Percentiles rank a stretch among this genome's conserved stretches.
phyloP scores from a whole-genome alignment of 2,888 invertebrate genomes.

The Calliopum simillimum region DNA sequence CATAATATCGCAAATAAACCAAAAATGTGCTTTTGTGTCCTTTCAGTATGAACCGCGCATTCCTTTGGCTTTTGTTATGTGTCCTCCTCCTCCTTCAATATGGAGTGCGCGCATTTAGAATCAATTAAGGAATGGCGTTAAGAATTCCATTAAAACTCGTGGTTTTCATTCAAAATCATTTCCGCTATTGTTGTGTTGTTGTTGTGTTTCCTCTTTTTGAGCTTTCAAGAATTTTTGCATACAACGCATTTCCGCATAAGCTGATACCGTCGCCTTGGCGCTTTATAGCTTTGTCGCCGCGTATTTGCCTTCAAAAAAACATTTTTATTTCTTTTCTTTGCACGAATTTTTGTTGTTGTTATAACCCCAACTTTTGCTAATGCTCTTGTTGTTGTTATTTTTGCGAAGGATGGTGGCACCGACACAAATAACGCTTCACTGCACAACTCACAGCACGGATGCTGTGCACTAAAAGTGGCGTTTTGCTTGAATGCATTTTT shows the following conservation, averaged over 20 bases:
- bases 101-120: too few species aligned
- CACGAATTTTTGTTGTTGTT: conserved; percentile 18
- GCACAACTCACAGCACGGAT: conserved; percentile 2
- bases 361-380: background rate
- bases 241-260: background rate
- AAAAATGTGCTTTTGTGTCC: too few species aligned
- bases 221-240: too few species aligned
- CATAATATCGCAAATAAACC: too few species aligned
- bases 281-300: background rate
- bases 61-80: too few species aligned
- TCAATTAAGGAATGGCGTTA: background rate
- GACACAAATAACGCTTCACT: background rate
- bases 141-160: conserved; percentile 21
- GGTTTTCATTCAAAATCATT: conserved; percentile 23
- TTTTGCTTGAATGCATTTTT: conserved; percentile 31
- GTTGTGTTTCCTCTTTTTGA: background rate
- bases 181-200: conserved; percentile 16
- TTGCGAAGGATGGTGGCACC: background rate
- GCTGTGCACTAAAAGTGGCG: conserved; percentile 14
- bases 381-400: conserved; percentile 7
- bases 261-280: background rate
- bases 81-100: too few species aligned
- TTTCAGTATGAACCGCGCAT: too few species aligned
- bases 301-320: conserved; percentile 9
- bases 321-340: conserved; percentile 19